Evolutionary conservation across 2,797 vertebrate species (phyloP).

Genomic region (Capromys pilorides): DNA sequence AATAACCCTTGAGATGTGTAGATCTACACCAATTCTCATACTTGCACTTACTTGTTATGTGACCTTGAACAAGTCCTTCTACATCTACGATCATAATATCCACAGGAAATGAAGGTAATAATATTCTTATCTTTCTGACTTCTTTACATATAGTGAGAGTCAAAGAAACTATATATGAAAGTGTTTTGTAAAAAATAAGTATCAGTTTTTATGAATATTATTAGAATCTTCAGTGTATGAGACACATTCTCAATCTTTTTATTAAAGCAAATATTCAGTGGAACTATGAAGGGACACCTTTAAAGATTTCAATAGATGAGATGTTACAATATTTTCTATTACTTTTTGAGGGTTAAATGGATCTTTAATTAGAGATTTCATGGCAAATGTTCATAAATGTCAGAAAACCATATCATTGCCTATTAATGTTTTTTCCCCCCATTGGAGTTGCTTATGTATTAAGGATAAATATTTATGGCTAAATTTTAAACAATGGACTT

Average conservation of each 20-base stretch:
- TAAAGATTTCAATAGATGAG: background rate
- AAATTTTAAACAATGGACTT: conserved; percentile 30
- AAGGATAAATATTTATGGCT: conserved; percentile 48
- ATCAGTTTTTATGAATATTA: background rate
- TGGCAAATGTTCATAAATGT: conserved; percentile 2
- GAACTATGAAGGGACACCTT: background rate
- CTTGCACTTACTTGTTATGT: background rate
- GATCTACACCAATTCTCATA: background rate
- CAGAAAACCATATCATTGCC: background rate
- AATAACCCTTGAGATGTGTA: conserved; percentile 5
- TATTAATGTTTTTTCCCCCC: background rate
- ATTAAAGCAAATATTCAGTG: background rate
- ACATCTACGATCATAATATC: background rate
- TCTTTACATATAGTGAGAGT: conserved; percentile 3
- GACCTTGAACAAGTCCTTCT: background rate
- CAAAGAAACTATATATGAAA: background rate
- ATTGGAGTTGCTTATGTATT: background rate
- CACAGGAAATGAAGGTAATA: background rate
- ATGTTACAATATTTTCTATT: background rate
- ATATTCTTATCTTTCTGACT: background rate
- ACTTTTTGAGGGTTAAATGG: conserved; percentile 19
- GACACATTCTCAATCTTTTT: background rate
- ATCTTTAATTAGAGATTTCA: background rate
- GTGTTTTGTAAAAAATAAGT: conserved; percentile 16
- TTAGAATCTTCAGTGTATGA: background rate